phyloP scores from a whole-genome alignment of 2,797 vertebrate genomes.

The Sarcophilus harrisii region DNA sequence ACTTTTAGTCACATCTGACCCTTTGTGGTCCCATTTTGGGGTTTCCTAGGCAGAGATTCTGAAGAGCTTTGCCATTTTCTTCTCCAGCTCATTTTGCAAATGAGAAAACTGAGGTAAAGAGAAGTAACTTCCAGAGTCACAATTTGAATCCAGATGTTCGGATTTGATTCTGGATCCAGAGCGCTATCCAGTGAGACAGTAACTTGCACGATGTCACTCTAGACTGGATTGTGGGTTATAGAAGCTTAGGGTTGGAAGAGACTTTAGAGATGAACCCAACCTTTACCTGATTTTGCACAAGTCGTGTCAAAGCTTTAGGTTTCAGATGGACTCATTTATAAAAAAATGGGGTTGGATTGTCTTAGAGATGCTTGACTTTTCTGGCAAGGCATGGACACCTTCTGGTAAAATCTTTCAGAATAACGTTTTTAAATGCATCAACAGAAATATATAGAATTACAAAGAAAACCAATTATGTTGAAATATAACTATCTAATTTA shows the following conservation, averaged over 20 bases:
- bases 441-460: background rate
- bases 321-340: background rate
- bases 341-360: background rate
- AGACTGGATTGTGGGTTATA: background rate
- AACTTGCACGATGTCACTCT: background rate
- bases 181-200: background rate
- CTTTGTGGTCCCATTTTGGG: background rate
- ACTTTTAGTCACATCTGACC: background rate
- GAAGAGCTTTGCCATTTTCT: background rate
- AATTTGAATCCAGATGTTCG: background rate
- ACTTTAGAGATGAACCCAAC: background rate
- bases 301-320: background rate
- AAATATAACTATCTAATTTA: background rate
- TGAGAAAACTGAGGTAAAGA: slow-evolving; percentile 13
- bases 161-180: background rate
- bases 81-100: slow-evolving; percentile 16
- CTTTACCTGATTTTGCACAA: background rate
- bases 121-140: background rate
- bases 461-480: background rate
- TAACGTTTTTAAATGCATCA: background rate
- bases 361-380: background rate
- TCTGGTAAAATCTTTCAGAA: background rate
- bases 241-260: background rate
- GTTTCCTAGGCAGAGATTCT: background rate
- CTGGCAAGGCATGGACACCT: background rate